Evolutionary conservation across 2,888 invertebrate species (phyloP).

Genomic region (Argyra leucocephala): DNA sequence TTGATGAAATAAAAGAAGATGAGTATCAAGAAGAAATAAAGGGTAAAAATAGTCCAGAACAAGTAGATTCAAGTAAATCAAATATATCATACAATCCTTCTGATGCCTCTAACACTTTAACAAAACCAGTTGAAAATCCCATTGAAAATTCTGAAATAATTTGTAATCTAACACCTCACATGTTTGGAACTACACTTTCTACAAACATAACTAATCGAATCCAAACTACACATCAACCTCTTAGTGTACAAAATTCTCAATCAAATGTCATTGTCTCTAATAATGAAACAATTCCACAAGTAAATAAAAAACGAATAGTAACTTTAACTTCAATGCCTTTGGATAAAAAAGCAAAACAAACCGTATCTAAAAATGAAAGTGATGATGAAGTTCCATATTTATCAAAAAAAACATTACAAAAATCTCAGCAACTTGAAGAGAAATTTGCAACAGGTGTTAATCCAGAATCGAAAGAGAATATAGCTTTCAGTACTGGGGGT

Average conservation of each 20-base stretch:
- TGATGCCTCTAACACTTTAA: too few relatives aligned
- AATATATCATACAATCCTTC: too few relatives aligned
- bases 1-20: not conserved
- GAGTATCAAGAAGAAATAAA: not conserved
- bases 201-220: conserved; percentile 12
- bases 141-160: not conserved
- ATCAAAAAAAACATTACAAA: conserved; percentile 47
- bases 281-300: conserved; percentile 12
- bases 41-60: not conserved
- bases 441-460: conserved; percentile 17
- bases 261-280: not conserved
- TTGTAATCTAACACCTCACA: conserved; percentile 13
- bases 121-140: not conserved
- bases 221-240: not conserved
- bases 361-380: conserved; percentile 22
- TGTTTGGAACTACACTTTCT: conserved; percentile 15
- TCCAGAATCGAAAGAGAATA: conserved; percentile 20
- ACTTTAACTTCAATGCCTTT: conserved; percentile 37
- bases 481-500: conserved; percentile 26
- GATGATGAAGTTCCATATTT: conserved; percentile 40
- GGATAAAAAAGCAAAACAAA: conserved; percentile 25
- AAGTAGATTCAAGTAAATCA: not conserved
- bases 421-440: conserved; percentile 33
- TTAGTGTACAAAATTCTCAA: not conserved
- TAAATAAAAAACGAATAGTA: conserved; percentile 31